phyloP scores from a whole-genome alignment of 37 sponge, comb jelly and placozoan genomes.

The Ephydatia muelleri region DNA sequence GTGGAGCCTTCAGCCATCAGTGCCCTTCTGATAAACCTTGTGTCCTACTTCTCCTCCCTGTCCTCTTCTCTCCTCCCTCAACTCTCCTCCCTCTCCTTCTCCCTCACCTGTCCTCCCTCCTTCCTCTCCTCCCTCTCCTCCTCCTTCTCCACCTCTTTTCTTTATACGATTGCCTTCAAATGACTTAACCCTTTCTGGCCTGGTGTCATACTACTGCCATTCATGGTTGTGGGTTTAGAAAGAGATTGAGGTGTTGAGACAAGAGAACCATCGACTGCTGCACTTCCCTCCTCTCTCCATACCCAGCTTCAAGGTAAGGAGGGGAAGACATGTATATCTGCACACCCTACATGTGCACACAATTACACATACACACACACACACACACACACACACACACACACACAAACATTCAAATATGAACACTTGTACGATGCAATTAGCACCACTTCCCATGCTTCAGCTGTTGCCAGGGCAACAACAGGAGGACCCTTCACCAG shows the following conservation, averaged over 20 bases:
- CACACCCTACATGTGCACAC: not conserved
- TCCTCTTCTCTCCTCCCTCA: too few species aligned
- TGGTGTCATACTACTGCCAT: conserved; percentile 4
- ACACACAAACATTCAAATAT: too few species aligned
- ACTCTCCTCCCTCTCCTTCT: too few species aligned
- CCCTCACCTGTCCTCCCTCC: not conserved
- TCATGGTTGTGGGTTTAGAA: conserved; percentile 12
- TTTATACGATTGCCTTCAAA: not conserved
- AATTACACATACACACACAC: not conserved
- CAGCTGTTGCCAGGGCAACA: not conserved
- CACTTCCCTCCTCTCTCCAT: conserved; percentile 70
- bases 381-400: not conserved
- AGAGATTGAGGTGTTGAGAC: conserved; percentile 42
- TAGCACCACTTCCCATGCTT: too few species aligned
- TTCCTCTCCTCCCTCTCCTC: not conserved
- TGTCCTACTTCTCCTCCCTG: too few species aligned
- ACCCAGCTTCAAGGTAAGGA: conserved; percentile 16
- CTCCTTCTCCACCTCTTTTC: not conserved
- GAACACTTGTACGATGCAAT: too few species aligned
- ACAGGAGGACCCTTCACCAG: not conserved
- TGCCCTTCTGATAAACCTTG: too few species aligned
- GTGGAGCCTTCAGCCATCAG: not conserved
- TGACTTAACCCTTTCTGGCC: not conserved
- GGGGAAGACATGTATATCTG: not conserved
- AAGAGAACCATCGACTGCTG: conserved; percentile 56